Base-by-base conservation (phyloP, 2,113 vertebrate genomes). In the Urocitellus parryii region DNA sequence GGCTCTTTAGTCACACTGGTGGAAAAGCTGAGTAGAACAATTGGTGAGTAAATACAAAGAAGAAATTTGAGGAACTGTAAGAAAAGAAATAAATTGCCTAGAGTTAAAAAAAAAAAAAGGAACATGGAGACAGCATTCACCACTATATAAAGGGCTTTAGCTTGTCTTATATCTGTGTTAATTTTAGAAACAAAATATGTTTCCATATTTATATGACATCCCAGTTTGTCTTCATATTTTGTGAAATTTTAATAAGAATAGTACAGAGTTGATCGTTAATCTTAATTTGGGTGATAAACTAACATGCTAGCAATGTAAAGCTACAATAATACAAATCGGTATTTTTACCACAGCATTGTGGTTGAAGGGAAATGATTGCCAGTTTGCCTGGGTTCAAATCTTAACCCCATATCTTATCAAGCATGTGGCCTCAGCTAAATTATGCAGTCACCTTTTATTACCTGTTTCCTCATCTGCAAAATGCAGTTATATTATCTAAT, bases 191-290 rank as follows among this genome's bases (percentile, higher is more conserved):
- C 2, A 20, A 63, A 67, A 78, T 45, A 78, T 18, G 73, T 79
- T 78, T 39, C 37, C 61, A 2, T 88, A 27, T 67, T 88, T 87
- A 32, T 22, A n/a, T 56, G 32, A 48, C 45, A 83, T 67, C 29
- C 20, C 29, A 51, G 20, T 90, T 96, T 95, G 11, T 95, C 79
- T 93, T 95, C 37, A 39, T 24, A 84, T 37, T 42, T 77, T 68
- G 17, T 92, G 39, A 91, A 92, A 95, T 94, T 92, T 94, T 95
- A 94, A 92, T 92, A 39, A 77, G 91, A 96, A 7, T 61, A 63
- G n/a, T 51, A 79, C 24, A 58, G 34, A 85, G 24, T 56, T 78
- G 42, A 42, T 79, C 61, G 17, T 88, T 86, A 92, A 77, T 97
- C 77, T 96, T 92, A 92, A 90, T 82, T 90, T 83, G 84, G 5